phyloP scores from a whole-genome alignment of 2,113 vertebrate genomes.

The Accipiter virgatus region DNA sequence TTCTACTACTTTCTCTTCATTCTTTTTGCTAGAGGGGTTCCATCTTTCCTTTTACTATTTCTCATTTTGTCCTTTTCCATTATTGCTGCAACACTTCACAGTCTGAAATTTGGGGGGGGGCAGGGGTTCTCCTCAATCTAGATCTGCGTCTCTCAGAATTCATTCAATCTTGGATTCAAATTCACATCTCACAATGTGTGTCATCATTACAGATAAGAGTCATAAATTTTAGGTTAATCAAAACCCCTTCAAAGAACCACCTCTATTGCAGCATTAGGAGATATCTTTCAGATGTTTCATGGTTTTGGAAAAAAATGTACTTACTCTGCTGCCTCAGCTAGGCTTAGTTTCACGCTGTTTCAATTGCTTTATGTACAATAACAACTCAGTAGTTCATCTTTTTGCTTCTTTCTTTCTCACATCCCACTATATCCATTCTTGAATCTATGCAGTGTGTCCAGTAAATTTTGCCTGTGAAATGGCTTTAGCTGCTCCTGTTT shows the following conservation, averaged over 20 bases:
- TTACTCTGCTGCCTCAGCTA: neutral
- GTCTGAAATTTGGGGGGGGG: neutral
- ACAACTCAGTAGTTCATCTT: neutral
- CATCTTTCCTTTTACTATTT: neutral
- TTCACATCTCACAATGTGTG: neutral
- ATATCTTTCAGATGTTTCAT: neutral
- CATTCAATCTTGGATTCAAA: neutral
- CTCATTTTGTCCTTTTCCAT: neutral
- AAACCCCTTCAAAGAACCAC: neutral
- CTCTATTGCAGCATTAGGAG: neutral
- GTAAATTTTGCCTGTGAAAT: neutral
- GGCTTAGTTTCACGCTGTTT: neutral
- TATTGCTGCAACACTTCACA: neutral
- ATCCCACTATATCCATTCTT: neutral
- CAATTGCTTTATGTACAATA: neutral
- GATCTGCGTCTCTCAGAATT: neutral
- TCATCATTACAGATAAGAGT: neutral
- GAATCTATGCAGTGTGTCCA: neutral
- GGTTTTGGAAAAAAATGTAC: neutral
- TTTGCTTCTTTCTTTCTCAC: neutral
- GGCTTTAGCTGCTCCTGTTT: neutral
- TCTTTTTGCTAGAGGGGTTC: neutral
- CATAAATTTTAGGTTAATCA: neutral
- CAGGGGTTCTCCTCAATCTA: neutral
- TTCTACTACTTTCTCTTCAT: neutral